Evolutionary conservation across 2,797 vertebrate species (phyloP).

Genomic region (Malacoctenus gilli): DNA sequence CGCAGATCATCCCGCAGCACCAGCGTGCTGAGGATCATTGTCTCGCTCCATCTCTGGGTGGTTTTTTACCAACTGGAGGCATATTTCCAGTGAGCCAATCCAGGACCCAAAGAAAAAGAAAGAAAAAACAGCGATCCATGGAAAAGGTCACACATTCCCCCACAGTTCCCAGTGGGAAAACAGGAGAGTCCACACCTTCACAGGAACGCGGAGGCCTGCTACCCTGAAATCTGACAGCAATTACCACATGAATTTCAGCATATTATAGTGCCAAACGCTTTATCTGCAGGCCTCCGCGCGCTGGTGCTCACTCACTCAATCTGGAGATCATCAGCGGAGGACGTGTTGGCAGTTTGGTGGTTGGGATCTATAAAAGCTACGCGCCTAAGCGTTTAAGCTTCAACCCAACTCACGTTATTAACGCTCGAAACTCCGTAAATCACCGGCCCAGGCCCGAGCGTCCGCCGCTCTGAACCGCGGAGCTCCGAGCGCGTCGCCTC

Average conservation of each 20-base stretch:
- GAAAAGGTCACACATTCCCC: conserved; percentile 73
- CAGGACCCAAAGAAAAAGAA: no score
- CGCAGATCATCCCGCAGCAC: conserved; percentile 51
- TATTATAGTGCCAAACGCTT: conserved; percentile 65
- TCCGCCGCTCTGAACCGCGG: conserved; percentile 12
- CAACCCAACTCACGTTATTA: conserved; percentile 23
- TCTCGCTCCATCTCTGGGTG: conserved; percentile 43
- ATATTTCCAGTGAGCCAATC: conserved; percentile 57
- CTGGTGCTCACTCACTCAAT: conserved; percentile 28
- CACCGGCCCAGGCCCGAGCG: conserved; percentile 13
- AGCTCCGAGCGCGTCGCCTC: conserved; percentile 39
- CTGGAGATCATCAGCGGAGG: conserved; percentile 62
- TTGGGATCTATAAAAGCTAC: conserved; percentile 27
- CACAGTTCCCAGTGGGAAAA: conserved; percentile 64
- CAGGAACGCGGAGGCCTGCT: conserved; percentile 62
- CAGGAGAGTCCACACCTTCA: conserved; percentile 71
- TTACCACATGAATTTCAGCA: conserved; percentile 67
- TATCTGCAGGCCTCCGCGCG: conserved; percentile 49
- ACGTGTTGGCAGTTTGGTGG: conserved; percentile 23
- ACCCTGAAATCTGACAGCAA: conserved; percentile 75
- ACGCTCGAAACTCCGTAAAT: conserved; percentile 43
- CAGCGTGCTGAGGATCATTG: conserved; percentile 47
- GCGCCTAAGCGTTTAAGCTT: conserved; percentile 24
- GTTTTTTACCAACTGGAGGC: conserved; percentile 38
- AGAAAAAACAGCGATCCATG: conserved; percentile 49